Base-by-base conservation (phyloP, 2,888 invertebrate genomes). In the Trileptium ribeirensis region DNA sequence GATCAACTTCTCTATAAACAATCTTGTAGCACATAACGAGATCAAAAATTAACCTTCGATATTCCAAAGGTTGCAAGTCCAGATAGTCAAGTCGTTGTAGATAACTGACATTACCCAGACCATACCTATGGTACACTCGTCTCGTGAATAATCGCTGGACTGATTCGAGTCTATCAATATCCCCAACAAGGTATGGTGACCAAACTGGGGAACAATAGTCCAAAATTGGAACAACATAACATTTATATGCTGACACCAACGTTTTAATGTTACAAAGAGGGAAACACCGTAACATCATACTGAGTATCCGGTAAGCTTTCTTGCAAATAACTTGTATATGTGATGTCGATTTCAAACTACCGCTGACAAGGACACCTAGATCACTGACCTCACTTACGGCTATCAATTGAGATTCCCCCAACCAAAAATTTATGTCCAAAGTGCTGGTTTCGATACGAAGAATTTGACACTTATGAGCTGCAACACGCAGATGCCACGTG, bases 211-310 rank as follows among this genome's bases (percentile, higher is more conserved):
- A 33, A 8, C 33, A 29, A n/a, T 77, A 77, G 19, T 77, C 77
- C n/a, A 77, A 2, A 36, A 77, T 36, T 36, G 77, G 77, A 33
- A 34, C n/a, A 29, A 77, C 77, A 77, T 77, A n/a, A 77, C 29
- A 29, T 51, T 51, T 51, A 51, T 51, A 51, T n/a, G 24, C 24
- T 51, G 51, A 8, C 51, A 51, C 51, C 24, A 51, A 51, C 8
- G 24, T 51, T 15, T 51, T 24, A 15, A 51, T 51, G 51, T 51
- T 51, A 51, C 51, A 51, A 15, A 51, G 51, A 51, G 51, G 51
- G 24, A 51, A 51, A 51, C 51, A 51, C 8, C 51, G 51, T 15
- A 51, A 51, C 24, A 51, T 8, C 24, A 51, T 51, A 51, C 24
- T 51, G 24, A 51, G 8, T 8, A 51, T 24, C 8, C 51, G 51